Conservation (phyloP, 2,113 vertebrate genomes). For the Echinops telfairi region DNA sequence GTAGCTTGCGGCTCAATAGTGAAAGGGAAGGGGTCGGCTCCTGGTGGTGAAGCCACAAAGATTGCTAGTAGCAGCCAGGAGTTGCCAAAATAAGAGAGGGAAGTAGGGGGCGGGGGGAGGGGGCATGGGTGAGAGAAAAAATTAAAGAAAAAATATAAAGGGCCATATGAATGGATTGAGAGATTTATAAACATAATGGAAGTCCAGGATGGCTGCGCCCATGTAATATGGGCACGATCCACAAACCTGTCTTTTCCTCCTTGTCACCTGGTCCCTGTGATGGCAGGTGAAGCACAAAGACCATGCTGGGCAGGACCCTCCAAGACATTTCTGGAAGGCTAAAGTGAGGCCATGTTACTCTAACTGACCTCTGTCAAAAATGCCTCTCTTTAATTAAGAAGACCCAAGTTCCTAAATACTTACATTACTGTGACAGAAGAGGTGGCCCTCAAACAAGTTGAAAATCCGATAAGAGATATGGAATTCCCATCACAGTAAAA, state of each 20-base stretch:
- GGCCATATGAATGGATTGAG: too few relatives aligned
- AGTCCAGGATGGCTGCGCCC: conserved; percentile 85
- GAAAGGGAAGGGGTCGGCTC: too few relatives aligned
- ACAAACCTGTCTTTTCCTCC: not conserved
- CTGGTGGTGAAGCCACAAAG: too few relatives aligned
- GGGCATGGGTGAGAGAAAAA: too few relatives aligned
- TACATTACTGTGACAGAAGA: conserved; percentile 94
- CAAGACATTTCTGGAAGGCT: conserved; percentile 91
- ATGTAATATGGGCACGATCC: rapidly evolving
- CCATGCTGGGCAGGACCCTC: conserved; percentile 91
- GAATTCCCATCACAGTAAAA: conserved; percentile 96
- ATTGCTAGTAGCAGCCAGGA: too few relatives aligned
- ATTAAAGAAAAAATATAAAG: too few relatives aligned
- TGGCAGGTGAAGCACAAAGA: not conserved
- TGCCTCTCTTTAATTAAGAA: conserved; percentile 92
- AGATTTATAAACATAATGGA: not conserved
- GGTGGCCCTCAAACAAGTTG: conserved; percentile 92
- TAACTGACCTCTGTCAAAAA: conserved; percentile 93
- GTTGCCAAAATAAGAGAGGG: too few relatives aligned
- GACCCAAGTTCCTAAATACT: conserved; percentile 92
- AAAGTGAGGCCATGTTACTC: conserved; percentile 90
- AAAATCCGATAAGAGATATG: conserved; percentile 92
- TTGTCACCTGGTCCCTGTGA: not conserved
- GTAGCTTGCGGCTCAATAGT: too few relatives aligned
- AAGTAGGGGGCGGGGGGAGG: too few relatives aligned